Evolutionary conservation across 2,113 vertebrate species (phyloP).

Genomic region (Pampusana beccarii): DNA sequence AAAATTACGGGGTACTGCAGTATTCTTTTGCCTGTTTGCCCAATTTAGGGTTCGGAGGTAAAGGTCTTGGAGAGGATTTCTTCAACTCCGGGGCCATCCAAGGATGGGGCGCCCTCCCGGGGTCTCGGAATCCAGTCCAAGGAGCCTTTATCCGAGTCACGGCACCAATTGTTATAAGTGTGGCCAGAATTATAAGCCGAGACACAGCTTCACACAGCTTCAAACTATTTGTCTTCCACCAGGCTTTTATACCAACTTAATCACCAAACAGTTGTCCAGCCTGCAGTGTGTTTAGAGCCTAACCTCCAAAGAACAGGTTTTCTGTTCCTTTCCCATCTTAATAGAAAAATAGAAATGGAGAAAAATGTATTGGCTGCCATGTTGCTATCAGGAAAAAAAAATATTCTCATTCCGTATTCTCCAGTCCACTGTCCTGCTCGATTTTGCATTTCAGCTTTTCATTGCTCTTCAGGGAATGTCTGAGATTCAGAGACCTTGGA

Average conservation of each 20-base stretch:
- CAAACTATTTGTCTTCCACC: neutral
- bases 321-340: neutral
- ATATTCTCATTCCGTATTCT: neutral
- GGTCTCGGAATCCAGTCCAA: too few species aligned
- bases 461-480: neutral
- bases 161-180: too few species aligned
- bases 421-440: neutral
- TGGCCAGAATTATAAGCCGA: too few species aligned
- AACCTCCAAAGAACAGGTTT: neutral
- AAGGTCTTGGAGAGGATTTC: too few species aligned
- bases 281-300: neutral
- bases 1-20: too few species aligned
- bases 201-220: too few species aligned
- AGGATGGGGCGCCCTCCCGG: too few species aligned
- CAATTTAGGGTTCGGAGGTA: too few species aligned
- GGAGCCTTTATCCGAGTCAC: too few species aligned
- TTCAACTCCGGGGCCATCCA: too few species aligned
- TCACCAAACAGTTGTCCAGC: neutral
- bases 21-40: too few species aligned
- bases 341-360: neutral
- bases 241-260: neutral
- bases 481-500: neutral
- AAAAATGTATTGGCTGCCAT: neutral
- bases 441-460: neutral
- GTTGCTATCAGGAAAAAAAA: neutral